These are phyloP conservation scores for Yponomeuta plumbellus DNA, from an alignment of 2,888 invertebrate species.

Conservation along the genomic window DNA sequence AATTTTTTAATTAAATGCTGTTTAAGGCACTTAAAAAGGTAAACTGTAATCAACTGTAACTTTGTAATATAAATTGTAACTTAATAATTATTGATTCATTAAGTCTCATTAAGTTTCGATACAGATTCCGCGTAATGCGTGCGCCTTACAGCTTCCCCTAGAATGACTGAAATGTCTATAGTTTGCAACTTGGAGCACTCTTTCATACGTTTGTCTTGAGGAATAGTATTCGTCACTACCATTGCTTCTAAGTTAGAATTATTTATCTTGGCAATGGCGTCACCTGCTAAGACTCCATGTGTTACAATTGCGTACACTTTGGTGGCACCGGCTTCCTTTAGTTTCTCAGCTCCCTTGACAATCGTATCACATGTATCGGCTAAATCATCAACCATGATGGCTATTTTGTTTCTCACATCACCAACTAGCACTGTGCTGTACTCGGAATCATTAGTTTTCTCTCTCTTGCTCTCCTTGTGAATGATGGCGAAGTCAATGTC, in stretches of 20 bases:
- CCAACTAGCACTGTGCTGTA: conserved; percentile 89
- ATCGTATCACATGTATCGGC: conserved; percentile 95
- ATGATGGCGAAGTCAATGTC: conserved; percentile 95
- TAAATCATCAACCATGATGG: conserved; percentile 94
- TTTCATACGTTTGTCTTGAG: conserved; percentile 91
- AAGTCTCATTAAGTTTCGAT: conserved; percentile 59
- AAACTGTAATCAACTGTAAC: no score
- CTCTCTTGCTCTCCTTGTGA: conserved; percentile 93
- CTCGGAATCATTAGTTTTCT: conserved; percentile 87
- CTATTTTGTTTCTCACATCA: conserved; percentile 88
- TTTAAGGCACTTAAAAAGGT: no score
- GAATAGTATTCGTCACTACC: conserved; percentile 94
- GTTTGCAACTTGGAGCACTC: conserved; percentile 86
- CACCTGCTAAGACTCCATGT: conserved; percentile 93
- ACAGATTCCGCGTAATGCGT: conserved; percentile 99
- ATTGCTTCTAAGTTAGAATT: conserved; percentile 91
- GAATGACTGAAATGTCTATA: conserved; percentile 99
- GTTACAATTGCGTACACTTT: conserved; percentile 92
- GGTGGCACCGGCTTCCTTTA: conserved; percentile 88
- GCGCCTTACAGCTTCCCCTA: conserved; percentile 98
- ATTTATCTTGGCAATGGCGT: conserved; percentile 91
- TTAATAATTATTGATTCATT: no score
- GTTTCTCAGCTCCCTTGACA: conserved; percentile 90
- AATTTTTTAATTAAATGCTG: no score
- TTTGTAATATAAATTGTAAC: no score